These are phyloP conservation scores for Cheilosia scutellata DNA, from an alignment of 2,888 invertebrate genomes.

Conservation along the genomic window DNA sequence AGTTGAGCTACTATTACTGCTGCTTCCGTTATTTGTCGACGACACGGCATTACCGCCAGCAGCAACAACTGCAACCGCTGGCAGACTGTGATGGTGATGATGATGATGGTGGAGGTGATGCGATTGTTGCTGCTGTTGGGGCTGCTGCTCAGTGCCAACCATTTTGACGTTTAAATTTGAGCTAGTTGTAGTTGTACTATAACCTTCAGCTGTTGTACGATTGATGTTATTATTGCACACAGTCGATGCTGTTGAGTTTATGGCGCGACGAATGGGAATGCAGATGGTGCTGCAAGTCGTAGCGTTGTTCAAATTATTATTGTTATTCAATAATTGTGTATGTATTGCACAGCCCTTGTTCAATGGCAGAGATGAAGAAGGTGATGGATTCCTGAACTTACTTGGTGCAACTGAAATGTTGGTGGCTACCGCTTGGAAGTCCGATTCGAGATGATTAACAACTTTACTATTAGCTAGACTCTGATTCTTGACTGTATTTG, in stretches of 20 bases:
- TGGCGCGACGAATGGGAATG: constrained; percentile 21
- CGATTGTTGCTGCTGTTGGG: constrained; percentile 60
- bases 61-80: constrained; percentile 46
- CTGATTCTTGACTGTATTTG: constrained; percentile 22
- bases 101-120: constrained; percentile 59
- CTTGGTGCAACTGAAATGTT: constrained; percentile 2
- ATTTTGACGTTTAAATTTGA: constrained; percentile 53
- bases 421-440: no score
- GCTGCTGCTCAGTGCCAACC: constrained; percentile 43
- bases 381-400: constrained; percentile 10
- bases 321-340: constrained; percentile 62
- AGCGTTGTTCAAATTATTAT: constrained; percentile 59
- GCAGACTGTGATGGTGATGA: constrained; percentile 63
- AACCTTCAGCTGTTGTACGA: constrained; percentile 44
- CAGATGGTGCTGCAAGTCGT: constrained; percentile 25
- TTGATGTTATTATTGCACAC: constrained; percentile 62
- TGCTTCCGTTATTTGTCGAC: constrained; percentile 37
- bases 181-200: constrained; percentile 2
- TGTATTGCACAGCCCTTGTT: constrained; percentile 44
- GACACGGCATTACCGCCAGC: constrained; percentile 23
- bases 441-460: no score
- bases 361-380: constrained; percentile 26
- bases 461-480: no score
- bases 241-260: constrained; percentile 33
- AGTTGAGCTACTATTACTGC: constrained; percentile 40